Evolutionary conservation across 2,113 vertebrate species (phyloP).

Genomic region (Lagopus leucura): DNA sequence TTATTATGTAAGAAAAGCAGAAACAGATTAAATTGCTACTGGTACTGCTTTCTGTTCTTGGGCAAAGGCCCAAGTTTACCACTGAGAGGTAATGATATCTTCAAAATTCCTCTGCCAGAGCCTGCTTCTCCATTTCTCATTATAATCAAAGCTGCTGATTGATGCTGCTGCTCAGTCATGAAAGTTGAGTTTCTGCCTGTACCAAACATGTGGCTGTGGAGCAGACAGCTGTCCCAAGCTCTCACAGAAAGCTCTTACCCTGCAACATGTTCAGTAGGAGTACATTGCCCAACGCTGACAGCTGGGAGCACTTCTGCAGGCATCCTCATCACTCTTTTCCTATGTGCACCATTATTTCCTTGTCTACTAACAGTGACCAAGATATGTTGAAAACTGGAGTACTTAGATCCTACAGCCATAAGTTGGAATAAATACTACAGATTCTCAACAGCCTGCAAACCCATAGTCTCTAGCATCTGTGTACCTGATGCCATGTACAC

Average conservation of each 20-base stretch:
- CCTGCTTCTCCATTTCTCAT: background rate
- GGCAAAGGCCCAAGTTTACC: background rate
- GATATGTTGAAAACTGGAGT: background rate
- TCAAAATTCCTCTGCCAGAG: background rate
- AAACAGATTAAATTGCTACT: background rate
- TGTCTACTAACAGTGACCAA: background rate
- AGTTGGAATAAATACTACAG: background rate
- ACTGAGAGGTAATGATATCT: background rate
- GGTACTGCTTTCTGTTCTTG: background rate
- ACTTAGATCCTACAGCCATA: background rate
- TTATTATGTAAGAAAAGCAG: background rate
- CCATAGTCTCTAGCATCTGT: background rate
- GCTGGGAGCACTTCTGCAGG: background rate
- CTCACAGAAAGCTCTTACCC: background rate
- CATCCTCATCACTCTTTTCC: background rate
- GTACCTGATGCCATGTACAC: background rate
- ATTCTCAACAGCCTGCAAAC: background rate
- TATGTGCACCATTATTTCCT: background rate
- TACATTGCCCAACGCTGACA: fast-evolving
- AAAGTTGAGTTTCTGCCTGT: background rate
- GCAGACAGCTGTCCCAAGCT: background rate
- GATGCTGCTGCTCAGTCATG: background rate
- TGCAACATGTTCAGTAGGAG: background rate
- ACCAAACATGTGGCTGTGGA: background rate
- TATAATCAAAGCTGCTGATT: background rate